Evolutionary conservation across 2,888 invertebrate genomes (phyloP), one percentile per base, ranked within the genome.

Genomic region (Drosophila prolongata): DNA sequence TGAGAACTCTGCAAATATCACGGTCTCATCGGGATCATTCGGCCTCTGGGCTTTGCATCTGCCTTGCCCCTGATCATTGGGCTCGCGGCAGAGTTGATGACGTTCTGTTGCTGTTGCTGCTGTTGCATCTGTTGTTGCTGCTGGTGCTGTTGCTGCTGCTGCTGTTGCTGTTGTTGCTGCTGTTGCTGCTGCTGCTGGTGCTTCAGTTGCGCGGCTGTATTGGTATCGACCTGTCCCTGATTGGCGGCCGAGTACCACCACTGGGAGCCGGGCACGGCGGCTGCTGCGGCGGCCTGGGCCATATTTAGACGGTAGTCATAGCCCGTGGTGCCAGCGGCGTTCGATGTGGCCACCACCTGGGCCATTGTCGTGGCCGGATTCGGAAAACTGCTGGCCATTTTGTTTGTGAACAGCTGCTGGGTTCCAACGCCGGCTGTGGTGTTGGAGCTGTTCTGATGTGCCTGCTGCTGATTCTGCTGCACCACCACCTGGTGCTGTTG

Each of bases 11-110:
- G 98, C 96, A 92, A 99, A 99, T 77, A 98, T 97, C 54, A 99
- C 99, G 92, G 97, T 97, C 93, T 99, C 99, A 91, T 98, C 98
- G 13, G 99, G 99, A 92, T 98, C 97, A 98, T 98, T 85, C 98
- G 96, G 75, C 98, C 98, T 91, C 97, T 95, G 54, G 98, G 98
- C 93, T 97, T 97, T 83, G 96, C 95, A 91, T 96, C 96, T 46
- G 95, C 95, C 83, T 94, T 94, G 27, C 89, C 90, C 65, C 92
- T 89, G 76, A 92, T 87, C 89, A 92, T 92, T 91, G 87, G 93
- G 90, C 85, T 92, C 92, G 89, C 89, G 57, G 90, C 86, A 64
- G 87, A 81, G 75, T 88, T 92, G 53, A 83, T 74, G 68, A 90
- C 81, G 64, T 84, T 90, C 53, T 89, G 88, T 76, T 93, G 92